Conservation (phyloP, 2,797 vertebrate genomes). For the Oreochromis grahami region DNA sequence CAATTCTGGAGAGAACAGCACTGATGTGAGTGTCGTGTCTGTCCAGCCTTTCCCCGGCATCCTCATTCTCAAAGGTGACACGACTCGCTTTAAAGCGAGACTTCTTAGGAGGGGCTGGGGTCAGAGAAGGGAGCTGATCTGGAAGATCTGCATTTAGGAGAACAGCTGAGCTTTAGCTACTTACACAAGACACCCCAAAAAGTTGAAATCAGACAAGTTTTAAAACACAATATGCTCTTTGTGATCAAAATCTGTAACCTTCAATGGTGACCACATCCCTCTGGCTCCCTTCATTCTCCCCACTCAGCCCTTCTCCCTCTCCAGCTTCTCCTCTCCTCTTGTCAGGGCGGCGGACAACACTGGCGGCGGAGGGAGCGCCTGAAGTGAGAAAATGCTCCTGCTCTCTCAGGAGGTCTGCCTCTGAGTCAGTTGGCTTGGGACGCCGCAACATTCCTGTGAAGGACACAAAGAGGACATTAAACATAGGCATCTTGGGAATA, state of each 20-base stretch:
- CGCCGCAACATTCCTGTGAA: slow-evolving; percentile 83
- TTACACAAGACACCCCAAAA: neutral
- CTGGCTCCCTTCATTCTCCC: slow-evolving; percentile 9
- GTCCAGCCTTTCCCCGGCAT: slow-evolving; percentile 82
- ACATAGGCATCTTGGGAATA: neutral
- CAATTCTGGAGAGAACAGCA: slow-evolving; percentile 89
- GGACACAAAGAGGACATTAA: neutral
- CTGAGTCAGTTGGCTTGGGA: slow-evolving; percentile 89
- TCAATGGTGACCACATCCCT: slow-evolving; percentile 88
- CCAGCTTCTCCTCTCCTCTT: slow-evolving; percentile 79
- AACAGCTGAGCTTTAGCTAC: neutral
- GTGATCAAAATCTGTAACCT: slow-evolving; percentile 60
- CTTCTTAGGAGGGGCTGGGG: slow-evolving; percentile 89
- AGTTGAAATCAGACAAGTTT: neutral
- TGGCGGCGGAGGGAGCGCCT: slow-evolving; percentile 79
- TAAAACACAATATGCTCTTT: neutral
- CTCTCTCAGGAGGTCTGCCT: slow-evolving; percentile 88
- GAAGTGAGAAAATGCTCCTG: slow-evolving; percentile 86
- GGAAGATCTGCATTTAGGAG: slow-evolving; percentile 77
- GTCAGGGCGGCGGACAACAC: slow-evolving; percentile 83
- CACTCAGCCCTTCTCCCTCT: slow-evolving; percentile 7
- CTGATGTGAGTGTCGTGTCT: slow-evolving; percentile 88
- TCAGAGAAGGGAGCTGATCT: slow-evolving; percentile 85
- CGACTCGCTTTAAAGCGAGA: slow-evolving; percentile 78
- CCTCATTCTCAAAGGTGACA: slow-evolving; percentile 81